Evolutionary conservation across 2,888 invertebrate species (phyloP), one percentile per base, ranked within the genome.

Genomic region (Tachystola acroxantha): DNA sequence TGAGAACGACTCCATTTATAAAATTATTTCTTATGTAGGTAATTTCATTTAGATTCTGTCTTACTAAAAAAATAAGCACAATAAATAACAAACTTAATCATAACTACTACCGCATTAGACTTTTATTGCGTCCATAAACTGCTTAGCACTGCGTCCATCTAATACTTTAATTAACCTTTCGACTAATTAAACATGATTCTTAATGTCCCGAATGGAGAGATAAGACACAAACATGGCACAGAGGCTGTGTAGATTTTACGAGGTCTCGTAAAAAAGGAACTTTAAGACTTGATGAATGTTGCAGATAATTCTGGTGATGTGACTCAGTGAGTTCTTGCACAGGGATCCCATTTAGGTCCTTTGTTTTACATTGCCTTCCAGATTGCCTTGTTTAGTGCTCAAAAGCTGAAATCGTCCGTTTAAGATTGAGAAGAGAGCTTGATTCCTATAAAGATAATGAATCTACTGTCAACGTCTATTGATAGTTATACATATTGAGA

Each of bases 181-280:
- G 11, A 33, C 40, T 41, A 46, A 45, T 51, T 49, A 47, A 38
- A 46, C 33, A 42, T 31, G 45, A 45, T 44, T 51, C 44, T 46
- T 43, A 42, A 22, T 42, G 32, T 38, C 20, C 20, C 32, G 6
- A 34, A 31, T 26, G 32, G 10, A 26, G 25, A 36, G 31, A 36
- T 36, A 36, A 36, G 36, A 14, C 36, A 10, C n/a, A 26, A 10
- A 19, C n/a, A 25, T 13, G 14, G 5, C n/a, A 22, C 24, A 13
- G 13, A 20, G 25, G 25, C 26, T 25, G 29, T 14, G n/a, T 27
- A 24, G 24, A 16, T 9, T 34, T 34, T 34, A 34, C 14, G 30
- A 10, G n/a, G 12, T 30, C 30, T 35, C 35, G 35, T 35, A 35
- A 35, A 35, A 16, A 13, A 10, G 26, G 16, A 16, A 27, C 12